Conservation (phyloP, 2,113 vertebrate genomes). For the Ahaetulla prasina region DNA sequence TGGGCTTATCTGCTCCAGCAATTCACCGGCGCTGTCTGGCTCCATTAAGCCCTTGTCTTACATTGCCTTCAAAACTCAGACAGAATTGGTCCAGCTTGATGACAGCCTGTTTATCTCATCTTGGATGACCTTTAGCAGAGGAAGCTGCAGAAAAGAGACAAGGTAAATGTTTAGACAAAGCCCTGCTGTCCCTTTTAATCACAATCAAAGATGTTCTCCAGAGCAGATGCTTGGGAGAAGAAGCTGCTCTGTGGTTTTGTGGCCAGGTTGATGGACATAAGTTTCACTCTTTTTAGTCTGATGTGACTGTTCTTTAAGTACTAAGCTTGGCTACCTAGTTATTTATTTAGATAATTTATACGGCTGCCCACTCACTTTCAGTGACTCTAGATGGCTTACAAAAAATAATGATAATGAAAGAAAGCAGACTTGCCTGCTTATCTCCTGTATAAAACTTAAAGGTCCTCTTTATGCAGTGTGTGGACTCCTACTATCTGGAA, state of each 20-base stretch:
- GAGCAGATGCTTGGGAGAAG: not conserved
- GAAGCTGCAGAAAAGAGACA: constrained; percentile 3
- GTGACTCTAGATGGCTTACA: not conserved
- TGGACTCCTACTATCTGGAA: not conserved
- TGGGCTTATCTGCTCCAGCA: not conserved
- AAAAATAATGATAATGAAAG: not conserved
- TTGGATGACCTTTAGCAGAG: constrained; percentile 6
- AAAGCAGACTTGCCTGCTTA: not conserved
- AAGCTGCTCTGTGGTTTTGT: not conserved
- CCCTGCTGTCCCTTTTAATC: not conserved
- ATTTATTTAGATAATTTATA: not conserved
- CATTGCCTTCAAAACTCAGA: constrained; percentile 1
- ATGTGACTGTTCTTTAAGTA: not conserved
- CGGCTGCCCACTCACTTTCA: not conserved
- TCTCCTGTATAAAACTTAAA: not conserved
- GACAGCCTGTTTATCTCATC: constrained; percentile 21
- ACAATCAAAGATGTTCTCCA: not conserved
- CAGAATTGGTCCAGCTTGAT: not conserved
- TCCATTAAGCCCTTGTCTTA: not conserved
- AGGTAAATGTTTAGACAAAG: not conserved
- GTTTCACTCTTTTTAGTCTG: not conserved
- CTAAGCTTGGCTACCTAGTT: not conserved
- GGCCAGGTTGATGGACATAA: not conserved
- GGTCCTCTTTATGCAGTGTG: not conserved
- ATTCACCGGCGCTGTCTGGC: constrained; percentile 10